These are phyloP conservation scores for Gonatopus flavifemur DNA, from an alignment of 1,140 invertebrate species.

Conservation along the genomic window DNA sequence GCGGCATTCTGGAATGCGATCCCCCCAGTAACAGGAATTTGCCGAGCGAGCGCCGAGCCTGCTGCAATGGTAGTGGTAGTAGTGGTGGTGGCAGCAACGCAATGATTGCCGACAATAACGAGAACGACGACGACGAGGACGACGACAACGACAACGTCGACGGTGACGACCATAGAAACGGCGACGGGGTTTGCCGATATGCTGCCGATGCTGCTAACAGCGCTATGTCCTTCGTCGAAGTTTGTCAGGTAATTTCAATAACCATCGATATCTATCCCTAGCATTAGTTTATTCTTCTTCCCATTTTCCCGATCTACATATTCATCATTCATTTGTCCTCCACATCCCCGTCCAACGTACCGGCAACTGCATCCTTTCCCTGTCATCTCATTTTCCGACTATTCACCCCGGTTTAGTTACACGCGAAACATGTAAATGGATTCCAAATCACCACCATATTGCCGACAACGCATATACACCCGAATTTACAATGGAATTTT, in stretches of 20 bases:
- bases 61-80: slow-evolving; percentile 5
- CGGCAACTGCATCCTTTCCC: too few species aligned
- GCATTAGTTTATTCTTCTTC: not conserved
- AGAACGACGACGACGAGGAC: slow-evolving; percentile 12
- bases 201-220: slow-evolving; percentile 42
- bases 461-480: too few species aligned
- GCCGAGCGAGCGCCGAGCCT: slow-evolving; percentile 27
- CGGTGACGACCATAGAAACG: slow-evolving; percentile 20
- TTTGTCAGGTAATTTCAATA: slow-evolving; percentile 47
- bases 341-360: too few species aligned
- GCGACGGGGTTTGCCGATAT: slow-evolving; percentile 51
- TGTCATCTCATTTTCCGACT: too few species aligned
- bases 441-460: too few species aligned
- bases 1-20: slow-evolving; percentile 56
- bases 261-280: not conserved
- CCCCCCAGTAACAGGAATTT: slow-evolving; percentile 50
- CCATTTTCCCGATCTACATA: too few species aligned
- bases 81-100: not conserved
- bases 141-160: slow-evolving; percentile 32
- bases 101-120: slow-evolving; percentile 24
- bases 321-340: too few species aligned
- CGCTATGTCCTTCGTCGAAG: slow-evolving; percentile 53
- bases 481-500: too few species aligned
- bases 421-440: too few species aligned
- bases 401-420: too few species aligned